Percentiles rank a stretch among this genome's conserved stretches.
phyloP scores from a whole-genome alignment of 2,113 vertebrate genomes.

The Triplophysa tibetana region DNA sequence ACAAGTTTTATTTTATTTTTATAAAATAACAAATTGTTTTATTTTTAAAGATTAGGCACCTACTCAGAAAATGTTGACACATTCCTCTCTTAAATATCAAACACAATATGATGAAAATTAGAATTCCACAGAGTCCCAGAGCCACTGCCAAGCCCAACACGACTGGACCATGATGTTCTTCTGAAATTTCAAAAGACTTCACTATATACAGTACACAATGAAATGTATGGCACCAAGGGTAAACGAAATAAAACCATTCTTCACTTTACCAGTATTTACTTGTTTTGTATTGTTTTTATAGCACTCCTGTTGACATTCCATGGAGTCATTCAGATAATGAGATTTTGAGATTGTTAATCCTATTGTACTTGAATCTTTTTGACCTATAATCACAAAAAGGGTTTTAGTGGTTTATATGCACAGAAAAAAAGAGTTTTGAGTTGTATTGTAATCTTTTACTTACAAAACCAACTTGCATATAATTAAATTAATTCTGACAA shows the following conservation, averaged over 20 bases:
- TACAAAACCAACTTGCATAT: too few species aligned
- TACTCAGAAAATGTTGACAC: neutral
- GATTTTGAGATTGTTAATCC: neutral
- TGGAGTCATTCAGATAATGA: neutral
- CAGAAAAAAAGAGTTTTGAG: too few species aligned
- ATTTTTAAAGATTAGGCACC: neutral
- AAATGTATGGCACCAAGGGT: neutral
- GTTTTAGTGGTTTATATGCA: too few species aligned
- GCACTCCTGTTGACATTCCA: neutral
- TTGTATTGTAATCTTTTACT: too few species aligned
- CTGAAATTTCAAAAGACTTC: neutral
- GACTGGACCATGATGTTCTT: neutral
- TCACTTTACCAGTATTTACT: neutral
- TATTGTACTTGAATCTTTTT: neutral
- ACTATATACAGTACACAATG: too few species aligned
- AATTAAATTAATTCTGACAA: neutral
- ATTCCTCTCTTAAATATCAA: conserved; percentile 5
- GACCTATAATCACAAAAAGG: neutral
- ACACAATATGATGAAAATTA: neutral
- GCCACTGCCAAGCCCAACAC: conserved; percentile 2
- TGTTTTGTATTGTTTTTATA: neutral
- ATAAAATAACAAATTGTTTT: too few species aligned
- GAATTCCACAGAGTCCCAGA: conserved; percentile 17
- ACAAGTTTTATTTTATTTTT: too few species aligned
- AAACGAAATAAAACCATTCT: neutral